These are phyloP conservation scores for Maconellicoccus hirsutus DNA, from an alignment of 1,140 invertebrate species.

Conservation along the genomic window DNA sequence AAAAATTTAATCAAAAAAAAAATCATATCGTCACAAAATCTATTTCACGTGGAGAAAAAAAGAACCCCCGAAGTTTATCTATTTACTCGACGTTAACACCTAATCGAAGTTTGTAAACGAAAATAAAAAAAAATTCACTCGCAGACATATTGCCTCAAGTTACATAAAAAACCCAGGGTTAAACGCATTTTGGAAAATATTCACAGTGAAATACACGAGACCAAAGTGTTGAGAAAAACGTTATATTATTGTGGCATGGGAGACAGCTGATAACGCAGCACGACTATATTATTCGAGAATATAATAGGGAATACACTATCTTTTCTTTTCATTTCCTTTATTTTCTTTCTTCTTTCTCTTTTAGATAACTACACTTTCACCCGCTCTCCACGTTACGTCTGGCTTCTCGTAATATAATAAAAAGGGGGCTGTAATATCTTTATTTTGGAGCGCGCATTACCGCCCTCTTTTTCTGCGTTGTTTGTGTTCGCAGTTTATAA, in stretches of 20 bases:
- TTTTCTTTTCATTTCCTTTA: slow-evolving; percentile 22
- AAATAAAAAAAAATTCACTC: too few relatives aligned
- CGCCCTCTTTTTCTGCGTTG: slow-evolving; percentile 14
- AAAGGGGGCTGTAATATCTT: slow-evolving; percentile 21
- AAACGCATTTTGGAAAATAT: slow-evolving; percentile 20
- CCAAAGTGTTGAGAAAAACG: slow-evolving; percentile 20
- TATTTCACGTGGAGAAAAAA: too few relatives aligned
- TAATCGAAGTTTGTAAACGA: too few relatives aligned
- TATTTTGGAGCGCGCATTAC: slow-evolving; percentile 19
- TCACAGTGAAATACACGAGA: slow-evolving; percentile 10
- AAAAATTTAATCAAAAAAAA: too few relatives aligned
- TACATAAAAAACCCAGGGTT: neutral
- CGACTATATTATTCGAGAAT: slow-evolving; percentile 20
- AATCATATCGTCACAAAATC: too few relatives aligned
- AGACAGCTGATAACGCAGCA: slow-evolving; percentile 19
- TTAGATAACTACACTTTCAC: slow-evolving; percentile 21
- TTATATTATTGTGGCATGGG: slow-evolving; percentile 19
- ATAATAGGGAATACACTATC: slow-evolving; percentile 21
- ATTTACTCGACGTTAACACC: too few relatives aligned
- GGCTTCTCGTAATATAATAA: slow-evolving; percentile 20
- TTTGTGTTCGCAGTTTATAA: slow-evolving; percentile 21
- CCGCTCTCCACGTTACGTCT: neutral
- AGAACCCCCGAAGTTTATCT: too few relatives aligned
- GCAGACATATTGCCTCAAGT: too few relatives aligned
- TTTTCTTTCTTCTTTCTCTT: slow-evolving; percentile 22